A percentile compares a stretch with the other conserved stretches of the same genome.
Evolutionary conservation across 2,113 vertebrate genomes (phyloP).

Genomic region (Sardina pilchardus): DNA sequence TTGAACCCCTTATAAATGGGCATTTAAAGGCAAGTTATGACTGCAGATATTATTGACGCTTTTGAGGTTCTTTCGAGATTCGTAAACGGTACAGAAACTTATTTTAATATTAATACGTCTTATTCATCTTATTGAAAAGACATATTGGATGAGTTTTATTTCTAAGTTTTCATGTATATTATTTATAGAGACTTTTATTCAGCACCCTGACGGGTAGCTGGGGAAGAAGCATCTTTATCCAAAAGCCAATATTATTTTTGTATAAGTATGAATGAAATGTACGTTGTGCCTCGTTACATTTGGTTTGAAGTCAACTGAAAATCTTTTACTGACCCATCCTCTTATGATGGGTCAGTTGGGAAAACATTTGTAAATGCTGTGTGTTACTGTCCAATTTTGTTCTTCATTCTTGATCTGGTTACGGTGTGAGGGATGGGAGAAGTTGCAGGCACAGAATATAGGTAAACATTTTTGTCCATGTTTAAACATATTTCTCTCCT

Average conservation of each 20-base stretch:
- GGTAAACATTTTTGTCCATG: not conserved
- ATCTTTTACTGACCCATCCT: not conserved
- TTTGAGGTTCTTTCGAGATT: not conserved
- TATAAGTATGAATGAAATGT: not conserved
- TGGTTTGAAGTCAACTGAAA: not conserved
- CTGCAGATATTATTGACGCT: not conserved
- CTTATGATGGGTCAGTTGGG: not conserved
- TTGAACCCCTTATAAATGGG: not conserved
- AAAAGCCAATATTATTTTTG: constrained; percentile 17
- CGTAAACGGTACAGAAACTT: not conserved
- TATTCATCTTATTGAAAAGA: not conserved
- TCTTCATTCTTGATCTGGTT: not conserved
- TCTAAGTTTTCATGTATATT: not conserved
- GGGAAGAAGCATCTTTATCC: not conserved
- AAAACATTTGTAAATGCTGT: not conserved
- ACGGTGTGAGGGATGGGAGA: not conserved
- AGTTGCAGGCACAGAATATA: not conserved
- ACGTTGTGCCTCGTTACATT: not conserved
- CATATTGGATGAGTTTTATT: not conserved
- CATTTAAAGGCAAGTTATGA: not conserved
- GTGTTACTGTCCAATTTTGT: not conserved
- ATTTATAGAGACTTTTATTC: not conserved
- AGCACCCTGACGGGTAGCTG: not conserved
- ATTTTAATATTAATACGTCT: not conserved
- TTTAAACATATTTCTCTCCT: not conserved